These are phyloP conservation scores for Prenolepis imparis DNA, from an alignment of 2,888 invertebrate genomes.

Conservation along the genomic window DNA sequence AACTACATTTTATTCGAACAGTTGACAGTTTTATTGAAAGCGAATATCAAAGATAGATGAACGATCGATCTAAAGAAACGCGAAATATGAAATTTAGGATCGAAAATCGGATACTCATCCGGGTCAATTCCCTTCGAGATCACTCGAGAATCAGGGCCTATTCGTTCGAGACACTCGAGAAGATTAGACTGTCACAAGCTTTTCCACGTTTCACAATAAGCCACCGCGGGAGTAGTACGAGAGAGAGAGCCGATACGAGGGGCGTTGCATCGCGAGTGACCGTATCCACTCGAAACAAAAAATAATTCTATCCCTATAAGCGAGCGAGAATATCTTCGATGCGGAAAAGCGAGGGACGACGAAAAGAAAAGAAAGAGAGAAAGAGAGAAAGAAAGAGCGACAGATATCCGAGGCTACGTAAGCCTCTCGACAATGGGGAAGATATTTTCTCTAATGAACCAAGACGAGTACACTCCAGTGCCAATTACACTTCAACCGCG, in stretches of 20 bases:
- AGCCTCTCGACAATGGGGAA: slow-evolving; percentile 85
- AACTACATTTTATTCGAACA: neutral
- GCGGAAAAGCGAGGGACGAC: slow-evolving; percentile 48
- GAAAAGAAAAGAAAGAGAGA: neutral
- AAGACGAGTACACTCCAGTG: slow-evolving; percentile 86
- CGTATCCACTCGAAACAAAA: slow-evolving; percentile 86
- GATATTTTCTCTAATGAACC: slow-evolving; percentile 86
- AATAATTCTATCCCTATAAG: slow-evolving; percentile 84
- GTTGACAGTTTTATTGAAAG: neutral
- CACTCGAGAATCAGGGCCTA: slow-evolving; percentile 83
- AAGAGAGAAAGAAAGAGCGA: slow-evolving; percentile 20
- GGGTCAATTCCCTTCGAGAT: slow-evolving; percentile 79
- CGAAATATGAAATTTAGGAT: slow-evolving; percentile 68
- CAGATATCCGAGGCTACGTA: slow-evolving; percentile 74
- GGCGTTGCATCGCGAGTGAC: slow-evolving; percentile 83
- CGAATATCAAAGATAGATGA: neutral
- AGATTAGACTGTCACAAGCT: slow-evolving; percentile 85
- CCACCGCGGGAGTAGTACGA: slow-evolving; percentile 63
- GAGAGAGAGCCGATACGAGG: slow-evolving; percentile 65
- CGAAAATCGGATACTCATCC: slow-evolving; percentile 53
- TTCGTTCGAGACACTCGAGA: slow-evolving; percentile 83
- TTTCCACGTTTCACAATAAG: slow-evolving; percentile 81
- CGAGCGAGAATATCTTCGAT: slow-evolving; percentile 7
- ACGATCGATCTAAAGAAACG: slow-evolving; percentile 32
- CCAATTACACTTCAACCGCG: slow-evolving; percentile 85